Evolutionary conservation across 2,888 invertebrate species (phyloP), one percentile per base, ranked within the genome.

Genomic region (Macropis europaea): DNA sequence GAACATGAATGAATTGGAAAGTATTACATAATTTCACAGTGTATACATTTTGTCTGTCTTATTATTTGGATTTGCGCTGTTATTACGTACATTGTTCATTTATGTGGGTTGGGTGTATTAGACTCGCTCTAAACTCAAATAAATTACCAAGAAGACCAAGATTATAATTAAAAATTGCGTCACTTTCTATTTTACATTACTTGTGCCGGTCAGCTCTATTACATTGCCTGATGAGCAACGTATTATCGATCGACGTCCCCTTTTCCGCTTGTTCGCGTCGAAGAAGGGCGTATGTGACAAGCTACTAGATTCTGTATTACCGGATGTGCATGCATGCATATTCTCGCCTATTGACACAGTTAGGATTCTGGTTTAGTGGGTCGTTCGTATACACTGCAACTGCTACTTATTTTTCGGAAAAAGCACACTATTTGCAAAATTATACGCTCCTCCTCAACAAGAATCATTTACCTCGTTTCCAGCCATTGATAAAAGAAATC

Each of bases 121-220:
- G 42, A 22, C 11, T 24, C 24, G 0, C 7, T 30, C 0, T n/a
- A 4, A 13, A 13, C 24, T 19, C 7, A 6, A 13, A 1, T 3
- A 7, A 32, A 32, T 22, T 30, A 13, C 19, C 11, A 2, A 45
- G 2, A 4, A 6, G 6, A 48, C 6, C 7, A 9, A 6, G 22
- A 26, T 45, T 3, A 1, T n/a, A 15, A 48, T 54, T 28, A 61
- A 60, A 75, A 73, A 70, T 78, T 74, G 63, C 77, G 75, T 77
- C 79, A 81, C 83, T 83, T 85, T 85, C 82, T 66, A 76, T 84
- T 83, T 85, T 79, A 81, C 48, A 66, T 68, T 73, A 61, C 63
- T 74, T 59, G 56, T 61, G 61, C 38, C 38, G 45, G 63, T 47
- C 30, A 57, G 17, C 54, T 32, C 26, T 34, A 50, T 50, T 13